Evolutionary conservation across 2,797 vertebrate species (phyloP).

Genomic region (Pygocentrus nattereri): DNA sequence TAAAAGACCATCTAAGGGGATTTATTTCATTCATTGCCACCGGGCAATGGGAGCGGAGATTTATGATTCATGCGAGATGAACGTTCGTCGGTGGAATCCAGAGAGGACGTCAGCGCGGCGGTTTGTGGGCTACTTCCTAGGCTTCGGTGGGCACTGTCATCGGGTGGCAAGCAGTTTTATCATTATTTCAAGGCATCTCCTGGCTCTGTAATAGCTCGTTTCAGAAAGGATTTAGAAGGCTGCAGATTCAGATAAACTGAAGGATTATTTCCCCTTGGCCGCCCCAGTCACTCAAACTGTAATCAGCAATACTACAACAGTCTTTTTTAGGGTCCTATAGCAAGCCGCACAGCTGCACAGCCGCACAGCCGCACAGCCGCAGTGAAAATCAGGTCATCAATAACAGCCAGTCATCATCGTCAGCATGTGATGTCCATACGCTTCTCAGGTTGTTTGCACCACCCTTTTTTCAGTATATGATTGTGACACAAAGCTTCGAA

Average conservation of each 20-base stretch:
- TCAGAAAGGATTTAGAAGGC: constrained; percentile 23
- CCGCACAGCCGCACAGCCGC: background rate
- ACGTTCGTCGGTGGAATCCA: background rate
- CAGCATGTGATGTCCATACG: constrained; percentile 18
- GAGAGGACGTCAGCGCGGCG: background rate
- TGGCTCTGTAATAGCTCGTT: constrained; percentile 32
- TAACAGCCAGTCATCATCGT: background rate
- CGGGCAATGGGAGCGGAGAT: background rate
- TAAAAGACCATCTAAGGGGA: constrained; percentile 18
- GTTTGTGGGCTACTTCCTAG: background rate
- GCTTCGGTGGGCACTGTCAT: constrained; percentile 10
- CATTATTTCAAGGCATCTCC: constrained; percentile 24
- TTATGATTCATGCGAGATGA: constrained; percentile 17
- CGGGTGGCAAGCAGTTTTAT: constrained; percentile 13
- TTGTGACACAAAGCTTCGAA: background rate
- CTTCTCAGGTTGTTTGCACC: background rate
- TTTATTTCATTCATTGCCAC: constrained; percentile 19
- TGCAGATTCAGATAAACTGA: constrained; percentile 26
- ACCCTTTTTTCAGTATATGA: background rate
- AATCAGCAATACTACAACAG: constrained; percentile 28
- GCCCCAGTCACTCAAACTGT: constrained; percentile 30
- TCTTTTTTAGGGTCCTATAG: background rate
- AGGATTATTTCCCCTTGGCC: constrained; percentile 35
- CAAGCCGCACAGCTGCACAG: background rate
- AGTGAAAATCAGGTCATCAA: constrained; percentile 10